Evolutionary conservation across 2,113 vertebrate species (phyloP).

Genomic region (Microtus richardsoni): DNA sequence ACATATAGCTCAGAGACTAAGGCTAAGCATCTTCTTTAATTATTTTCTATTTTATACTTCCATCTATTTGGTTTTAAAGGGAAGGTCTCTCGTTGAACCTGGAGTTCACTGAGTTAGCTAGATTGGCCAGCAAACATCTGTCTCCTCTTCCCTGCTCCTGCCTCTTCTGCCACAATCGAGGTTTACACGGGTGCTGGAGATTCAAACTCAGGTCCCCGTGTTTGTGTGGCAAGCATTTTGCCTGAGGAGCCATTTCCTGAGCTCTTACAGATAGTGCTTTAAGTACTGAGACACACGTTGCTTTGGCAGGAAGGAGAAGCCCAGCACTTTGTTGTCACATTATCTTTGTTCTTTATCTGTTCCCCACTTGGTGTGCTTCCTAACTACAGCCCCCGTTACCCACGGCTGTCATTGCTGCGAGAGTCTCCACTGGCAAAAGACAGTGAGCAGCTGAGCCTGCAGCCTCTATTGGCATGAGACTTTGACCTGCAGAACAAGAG

Average conservation of each 20-base stretch:
- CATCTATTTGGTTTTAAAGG: background rate
- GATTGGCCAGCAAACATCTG: no score
- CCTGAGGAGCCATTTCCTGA: background rate
- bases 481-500: slow-evolving; percentile 26
- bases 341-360: slow-evolving; percentile 67
- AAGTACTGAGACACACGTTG: background rate
- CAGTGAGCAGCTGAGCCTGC: slow-evolving; percentile 58
- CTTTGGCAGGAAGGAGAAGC: background rate
- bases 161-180: background rate
- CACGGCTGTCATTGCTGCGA: slow-evolving; percentile 64
- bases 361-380: slow-evolving; percentile 12
- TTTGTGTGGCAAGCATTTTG: background rate
- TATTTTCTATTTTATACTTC: background rate
- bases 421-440: slow-evolving; percentile 70
- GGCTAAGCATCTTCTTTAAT: background rate
- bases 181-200: background rate
- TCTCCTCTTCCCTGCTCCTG: no score
- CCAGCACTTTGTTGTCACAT: slow-evolving; percentile 56
- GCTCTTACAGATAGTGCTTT: background rate
- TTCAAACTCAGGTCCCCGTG: background rate
- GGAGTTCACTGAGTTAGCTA: background rate
- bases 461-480: background rate
- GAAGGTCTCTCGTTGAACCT: background rate
- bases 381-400: background rate
- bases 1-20: background rate